A percentile compares a stretch with the other conserved stretches of the same genome.
Conservation (phyloP, 1,140 invertebrate genomes). For the Drosophila hydei region DNA sequence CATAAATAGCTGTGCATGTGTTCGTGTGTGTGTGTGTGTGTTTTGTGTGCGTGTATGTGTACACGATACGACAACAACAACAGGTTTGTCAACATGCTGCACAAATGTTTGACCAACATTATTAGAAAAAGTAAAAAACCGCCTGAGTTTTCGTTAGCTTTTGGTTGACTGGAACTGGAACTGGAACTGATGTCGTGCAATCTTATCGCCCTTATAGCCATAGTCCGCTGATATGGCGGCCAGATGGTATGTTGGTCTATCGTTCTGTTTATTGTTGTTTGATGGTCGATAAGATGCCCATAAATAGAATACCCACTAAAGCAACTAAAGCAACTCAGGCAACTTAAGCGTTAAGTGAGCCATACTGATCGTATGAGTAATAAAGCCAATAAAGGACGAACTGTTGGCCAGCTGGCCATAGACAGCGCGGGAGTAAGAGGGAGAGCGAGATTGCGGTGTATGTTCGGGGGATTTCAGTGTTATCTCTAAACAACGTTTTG, state of each 20-base stretch:
- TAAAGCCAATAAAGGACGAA: slow-evolving; percentile 23
- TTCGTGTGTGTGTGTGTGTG: background rate
- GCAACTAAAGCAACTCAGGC: background rate
- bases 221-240: slow-evolving; percentile 13
- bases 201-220: slow-evolving; percentile 31
- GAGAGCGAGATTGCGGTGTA: too few species aligned
- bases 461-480: background rate
- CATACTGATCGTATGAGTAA: slow-evolving; percentile 62
- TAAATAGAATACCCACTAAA: slow-evolving; percentile 6
- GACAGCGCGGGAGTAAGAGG: background rate
- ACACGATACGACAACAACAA: slow-evolving; percentile 11
- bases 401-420: background rate
- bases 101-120: slow-evolving; percentile 33
- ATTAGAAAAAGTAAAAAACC: background rate
- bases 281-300: slow-evolving; percentile 13
- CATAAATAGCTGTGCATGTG: slow-evolving; percentile 23
- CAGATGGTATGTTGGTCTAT: background rate
- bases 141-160: background rate
- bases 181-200: slow-evolving; percentile 14
- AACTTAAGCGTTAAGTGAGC: background rate
- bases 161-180: background rate
- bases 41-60: slow-evolving; percentile 6
- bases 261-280: slow-evolving; percentile 25
- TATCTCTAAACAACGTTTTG: background rate
- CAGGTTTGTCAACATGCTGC: slow-evolving; percentile 27